Percentiles rank a stretch among this genome's conserved stretches.
phyloP scores from a whole-genome alignment of 37 sponge, comb jelly and placozoan species.

The Lycopodina hypogea region DNA sequence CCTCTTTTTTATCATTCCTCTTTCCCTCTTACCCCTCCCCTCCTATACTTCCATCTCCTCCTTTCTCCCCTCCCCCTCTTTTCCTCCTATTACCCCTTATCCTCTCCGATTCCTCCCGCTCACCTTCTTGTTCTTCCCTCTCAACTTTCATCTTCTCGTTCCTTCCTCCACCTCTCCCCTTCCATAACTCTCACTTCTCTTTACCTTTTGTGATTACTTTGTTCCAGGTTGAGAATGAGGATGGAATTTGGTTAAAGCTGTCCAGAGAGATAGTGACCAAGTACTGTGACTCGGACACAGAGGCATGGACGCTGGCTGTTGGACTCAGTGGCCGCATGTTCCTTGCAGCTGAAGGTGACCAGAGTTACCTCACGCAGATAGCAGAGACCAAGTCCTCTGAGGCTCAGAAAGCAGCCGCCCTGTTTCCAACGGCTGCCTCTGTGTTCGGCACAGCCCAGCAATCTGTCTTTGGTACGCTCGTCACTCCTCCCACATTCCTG shows the following conservation, averaged over 20 bases:
- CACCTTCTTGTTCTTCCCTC: too few species aligned
- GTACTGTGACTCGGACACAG: constrained; percentile 62
- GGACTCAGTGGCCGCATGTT: constrained; percentile 64
- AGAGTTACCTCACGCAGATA: constrained; percentile 34
- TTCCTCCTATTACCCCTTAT: too few species aligned
- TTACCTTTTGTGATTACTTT: neutral
- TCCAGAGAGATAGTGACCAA: constrained; percentile 46
- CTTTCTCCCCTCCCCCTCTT: too few species aligned
- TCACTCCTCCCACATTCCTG: constrained; percentile 20
- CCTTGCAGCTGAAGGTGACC: constrained; percentile 57
- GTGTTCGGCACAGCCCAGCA: constrained; percentile 69
- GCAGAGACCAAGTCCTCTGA: neutral
- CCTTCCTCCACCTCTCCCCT: too few species aligned
- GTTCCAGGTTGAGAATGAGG: constrained; percentile 71
- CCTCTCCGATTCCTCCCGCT: too few species aligned
- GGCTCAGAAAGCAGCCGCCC: neutral
- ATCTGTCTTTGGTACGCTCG: constrained; percentile 29
- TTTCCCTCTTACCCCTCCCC: neutral
- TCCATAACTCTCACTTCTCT: too few species aligned
- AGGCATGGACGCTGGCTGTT: constrained; percentile 83
- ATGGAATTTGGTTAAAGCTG: constrained; percentile 89
- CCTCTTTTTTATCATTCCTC: neutral
- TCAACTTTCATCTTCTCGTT: too few species aligned
- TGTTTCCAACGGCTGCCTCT: constrained; percentile 60
- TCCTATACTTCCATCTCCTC: too few species aligned